Conservation (phyloP, 2,797 vertebrate species). For the Pantherophis vulpinus region DNA sequence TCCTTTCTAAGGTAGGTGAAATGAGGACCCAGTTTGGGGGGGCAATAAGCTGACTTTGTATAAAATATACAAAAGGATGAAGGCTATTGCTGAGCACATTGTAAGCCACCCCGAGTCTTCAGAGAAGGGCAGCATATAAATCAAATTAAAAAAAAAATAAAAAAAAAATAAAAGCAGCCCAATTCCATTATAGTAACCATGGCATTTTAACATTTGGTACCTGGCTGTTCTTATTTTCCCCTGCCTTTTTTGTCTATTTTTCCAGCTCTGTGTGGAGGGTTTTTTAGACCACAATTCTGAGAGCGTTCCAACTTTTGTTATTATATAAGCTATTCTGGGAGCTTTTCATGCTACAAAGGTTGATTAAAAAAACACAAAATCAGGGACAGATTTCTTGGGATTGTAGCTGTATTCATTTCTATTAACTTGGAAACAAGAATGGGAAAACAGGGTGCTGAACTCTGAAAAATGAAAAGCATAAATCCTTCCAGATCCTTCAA, state of each 20-base stretch:
- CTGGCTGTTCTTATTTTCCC: not conserved
- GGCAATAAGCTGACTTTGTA: no score
- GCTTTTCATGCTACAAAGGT: not conserved
- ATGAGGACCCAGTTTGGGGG: no score
- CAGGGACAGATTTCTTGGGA: not conserved
- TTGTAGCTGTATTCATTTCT: not conserved
- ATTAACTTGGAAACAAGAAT: not conserved
- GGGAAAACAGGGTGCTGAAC: not conserved
- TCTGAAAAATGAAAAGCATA: not conserved
- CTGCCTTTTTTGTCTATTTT: not conserved
- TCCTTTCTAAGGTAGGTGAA: no score
- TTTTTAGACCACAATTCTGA: not conserved
- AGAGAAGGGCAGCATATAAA: no score
- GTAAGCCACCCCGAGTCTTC: no score
- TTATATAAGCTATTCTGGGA: not conserved
- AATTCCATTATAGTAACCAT: not conserved
- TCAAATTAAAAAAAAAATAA: no score
- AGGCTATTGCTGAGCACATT: no score
- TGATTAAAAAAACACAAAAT: not conserved
- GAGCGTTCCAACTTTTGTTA: not conserved
- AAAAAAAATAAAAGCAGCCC: no score
- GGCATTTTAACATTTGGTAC: not conserved
- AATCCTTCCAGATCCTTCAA: not conserved
- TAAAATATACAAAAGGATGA: no score
- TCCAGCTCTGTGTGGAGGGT: not conserved